Conservation (phyloP, 2,888 invertebrate species). For the Orchesella flavescens region DNA sequence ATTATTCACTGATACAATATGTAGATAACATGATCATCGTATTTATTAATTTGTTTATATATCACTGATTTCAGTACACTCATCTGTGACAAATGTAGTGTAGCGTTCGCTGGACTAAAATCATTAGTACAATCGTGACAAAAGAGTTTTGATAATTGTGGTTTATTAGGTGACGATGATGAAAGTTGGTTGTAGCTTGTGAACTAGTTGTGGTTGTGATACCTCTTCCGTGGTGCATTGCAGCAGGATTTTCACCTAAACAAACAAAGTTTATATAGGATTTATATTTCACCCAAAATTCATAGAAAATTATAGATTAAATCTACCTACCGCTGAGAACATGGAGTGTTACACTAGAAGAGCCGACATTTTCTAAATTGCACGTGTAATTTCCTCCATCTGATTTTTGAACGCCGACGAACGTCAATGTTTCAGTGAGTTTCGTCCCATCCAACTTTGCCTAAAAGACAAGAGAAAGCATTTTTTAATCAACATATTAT, state of each 20-base stretch:
- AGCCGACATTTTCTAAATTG: slow-evolving; percentile 92
- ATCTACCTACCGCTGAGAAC: slow-evolving; percentile 86
- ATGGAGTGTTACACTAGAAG: slow-evolving; percentile 89
- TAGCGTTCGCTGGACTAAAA: slow-evolving; percentile 44
- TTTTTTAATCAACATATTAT: background rate
- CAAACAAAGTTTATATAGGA: background rate
- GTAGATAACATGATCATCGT: background rate
- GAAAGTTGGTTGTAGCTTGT: slow-evolving; percentile 49
- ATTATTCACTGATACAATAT: background rate
- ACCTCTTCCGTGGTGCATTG: slow-evolving; percentile 81
- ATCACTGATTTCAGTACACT: slow-evolving; percentile 28
- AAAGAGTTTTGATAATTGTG: slow-evolving; percentile 19
- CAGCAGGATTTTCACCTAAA: slow-evolving; percentile 85
- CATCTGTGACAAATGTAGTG: slow-evolving; percentile 48
- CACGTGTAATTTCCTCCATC: slow-evolving; percentile 95
- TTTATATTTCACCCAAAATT: slow-evolving; percentile 12
- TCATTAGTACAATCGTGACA: background rate
- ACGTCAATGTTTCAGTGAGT: slow-evolving; percentile 74
- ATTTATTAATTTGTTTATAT: slow-evolving; percentile 13
- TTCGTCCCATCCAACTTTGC: slow-evolving; percentile 68
- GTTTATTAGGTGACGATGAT: slow-evolving; percentile 31
- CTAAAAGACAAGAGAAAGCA: slow-evolving; percentile 37
- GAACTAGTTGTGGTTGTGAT: slow-evolving; percentile 62
- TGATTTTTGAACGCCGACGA: slow-evolving; percentile 82
- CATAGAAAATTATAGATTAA: background rate